These are phyloP conservation scores for Tenthredo livida DNA, from an alignment of 2,888 invertebrate genomes.

Conservation along the genomic window DNA sequence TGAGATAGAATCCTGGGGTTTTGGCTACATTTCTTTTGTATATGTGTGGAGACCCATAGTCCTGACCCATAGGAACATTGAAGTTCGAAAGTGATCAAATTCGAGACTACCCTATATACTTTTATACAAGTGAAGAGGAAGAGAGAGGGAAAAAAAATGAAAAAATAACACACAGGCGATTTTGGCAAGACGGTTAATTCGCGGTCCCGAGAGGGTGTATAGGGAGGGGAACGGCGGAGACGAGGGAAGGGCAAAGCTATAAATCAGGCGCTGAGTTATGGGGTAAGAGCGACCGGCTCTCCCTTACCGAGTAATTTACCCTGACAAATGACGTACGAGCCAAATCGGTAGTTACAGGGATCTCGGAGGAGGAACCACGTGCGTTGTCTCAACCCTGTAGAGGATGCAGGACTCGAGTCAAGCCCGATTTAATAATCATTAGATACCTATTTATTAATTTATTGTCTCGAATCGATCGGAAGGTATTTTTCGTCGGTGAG, in stretches of 20 bases:
- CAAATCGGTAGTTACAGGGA: constrained; percentile 43
- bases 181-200: constrained; percentile 49
- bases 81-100: no score
- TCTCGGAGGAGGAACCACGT: constrained; percentile 12
- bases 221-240: constrained; percentile 19
- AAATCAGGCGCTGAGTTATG: constrained; percentile 53
- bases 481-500: neutral
- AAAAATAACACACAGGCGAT: neutral
- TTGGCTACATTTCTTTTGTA: no score
- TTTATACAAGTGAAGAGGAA: neutral
- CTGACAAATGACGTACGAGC: constrained; percentile 52
- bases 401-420: neutral
- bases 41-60: no score
- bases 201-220: constrained; percentile 34
- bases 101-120: neutral
- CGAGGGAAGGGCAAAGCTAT: constrained; percentile 48
- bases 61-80: no score
- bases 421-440: neutral
- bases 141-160: neutral
- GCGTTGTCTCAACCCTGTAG: neutral
- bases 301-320: constrained; percentile 51
- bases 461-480: neutral
- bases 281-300: constrained; percentile 50
- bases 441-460: no score
- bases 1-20: no score